These are phyloP conservation scores for Crambe crambe DNA, from an alignment of 37 sponge, comb jelly and placozoan genomes.

Conservation along the genomic window DNA sequence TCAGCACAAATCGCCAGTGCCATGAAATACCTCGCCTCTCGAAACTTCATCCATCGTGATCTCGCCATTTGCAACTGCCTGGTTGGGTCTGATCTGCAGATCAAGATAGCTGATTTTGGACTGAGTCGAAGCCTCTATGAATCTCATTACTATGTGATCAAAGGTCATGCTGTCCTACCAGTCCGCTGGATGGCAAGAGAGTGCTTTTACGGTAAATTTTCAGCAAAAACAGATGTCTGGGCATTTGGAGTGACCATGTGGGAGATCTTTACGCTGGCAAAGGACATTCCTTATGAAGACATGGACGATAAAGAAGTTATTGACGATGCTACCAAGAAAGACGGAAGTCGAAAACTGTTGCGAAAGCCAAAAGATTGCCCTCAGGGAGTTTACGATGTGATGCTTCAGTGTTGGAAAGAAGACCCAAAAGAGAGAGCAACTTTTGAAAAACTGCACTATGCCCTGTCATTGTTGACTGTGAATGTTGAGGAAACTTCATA, in stretches of 20 bases:
- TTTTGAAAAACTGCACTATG: constrained; percentile 42
- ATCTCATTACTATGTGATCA: constrained; percentile 60
- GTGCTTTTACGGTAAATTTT: constrained; percentile 82
- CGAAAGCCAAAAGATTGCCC: constrained; percentile 39
- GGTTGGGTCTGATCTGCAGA: constrained; percentile 38
- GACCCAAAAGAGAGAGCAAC: too few relatives aligned
- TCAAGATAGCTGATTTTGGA: constrained; percentile 90
- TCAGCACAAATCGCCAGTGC: constrained; percentile 69
- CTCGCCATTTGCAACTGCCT: constrained; percentile 77
- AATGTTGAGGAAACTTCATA: neutral
- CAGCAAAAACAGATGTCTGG: constrained; percentile 83
- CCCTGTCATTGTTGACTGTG: neutral
- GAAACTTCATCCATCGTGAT: constrained; percentile 64
- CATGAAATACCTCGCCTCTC: constrained; percentile 77
- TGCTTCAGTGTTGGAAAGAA: constrained; percentile 55
- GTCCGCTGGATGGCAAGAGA: constrained; percentile 88
- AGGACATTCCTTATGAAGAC: constrained; percentile 59
- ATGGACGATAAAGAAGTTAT: constrained; percentile 63
- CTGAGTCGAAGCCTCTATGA: constrained; percentile 73
- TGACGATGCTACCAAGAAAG: constrained; percentile 35
- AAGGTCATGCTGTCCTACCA: constrained; percentile 59
- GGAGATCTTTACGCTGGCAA: constrained; percentile 78
- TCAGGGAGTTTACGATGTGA: constrained; percentile 47
- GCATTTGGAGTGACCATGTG: constrained; percentile 81
- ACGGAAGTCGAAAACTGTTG: constrained; percentile 9